Percentiles rank a stretch among this genome's conserved stretches.
phyloP scores from a whole-genome alignment of 2,113 vertebrate genomes.

The Bubalus kerabau region DNA sequence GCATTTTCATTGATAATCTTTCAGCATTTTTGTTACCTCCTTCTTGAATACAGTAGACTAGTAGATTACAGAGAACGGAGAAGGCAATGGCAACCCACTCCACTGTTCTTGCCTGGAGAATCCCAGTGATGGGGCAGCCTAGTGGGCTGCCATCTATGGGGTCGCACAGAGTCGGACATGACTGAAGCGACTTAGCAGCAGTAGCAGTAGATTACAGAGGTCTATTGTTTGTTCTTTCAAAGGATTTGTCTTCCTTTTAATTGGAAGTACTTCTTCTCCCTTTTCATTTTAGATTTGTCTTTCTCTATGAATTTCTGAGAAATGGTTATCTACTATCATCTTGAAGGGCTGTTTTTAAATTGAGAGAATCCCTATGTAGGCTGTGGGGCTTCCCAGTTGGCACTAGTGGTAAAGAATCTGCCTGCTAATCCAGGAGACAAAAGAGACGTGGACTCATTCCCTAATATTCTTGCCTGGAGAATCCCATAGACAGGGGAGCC shows the following conservation, averaged over 20 bases:
- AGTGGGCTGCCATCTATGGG: too few relatives aligned
- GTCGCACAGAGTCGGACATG: too few relatives aligned
- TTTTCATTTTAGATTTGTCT: neutral
- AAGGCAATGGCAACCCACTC: too few relatives aligned
- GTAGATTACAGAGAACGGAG: neutral
- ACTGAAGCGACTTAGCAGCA: too few relatives aligned
- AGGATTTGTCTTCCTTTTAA: neutral
- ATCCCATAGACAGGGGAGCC: neutral
- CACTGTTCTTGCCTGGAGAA: too few relatives aligned
- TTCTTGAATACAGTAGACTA: neutral
- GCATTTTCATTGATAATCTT: neutral
- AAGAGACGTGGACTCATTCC: fast-evolving
- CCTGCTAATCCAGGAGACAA: neutral
- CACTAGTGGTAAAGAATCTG: neutral
- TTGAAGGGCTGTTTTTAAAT: neutral
- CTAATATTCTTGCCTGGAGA: neutral
- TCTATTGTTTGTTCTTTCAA: neutral
- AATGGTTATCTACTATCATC: neutral
- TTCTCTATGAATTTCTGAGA: neutral
- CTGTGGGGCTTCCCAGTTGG: neutral
- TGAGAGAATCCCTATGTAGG: neutral
- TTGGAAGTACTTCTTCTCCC: neutral
- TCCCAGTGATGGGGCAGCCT: too few relatives aligned
- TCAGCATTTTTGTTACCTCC: neutral
- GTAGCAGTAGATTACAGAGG: neutral